Conservation (phyloP, 1,140 invertebrate species). For the Zaprionus camerounensis region DNA sequence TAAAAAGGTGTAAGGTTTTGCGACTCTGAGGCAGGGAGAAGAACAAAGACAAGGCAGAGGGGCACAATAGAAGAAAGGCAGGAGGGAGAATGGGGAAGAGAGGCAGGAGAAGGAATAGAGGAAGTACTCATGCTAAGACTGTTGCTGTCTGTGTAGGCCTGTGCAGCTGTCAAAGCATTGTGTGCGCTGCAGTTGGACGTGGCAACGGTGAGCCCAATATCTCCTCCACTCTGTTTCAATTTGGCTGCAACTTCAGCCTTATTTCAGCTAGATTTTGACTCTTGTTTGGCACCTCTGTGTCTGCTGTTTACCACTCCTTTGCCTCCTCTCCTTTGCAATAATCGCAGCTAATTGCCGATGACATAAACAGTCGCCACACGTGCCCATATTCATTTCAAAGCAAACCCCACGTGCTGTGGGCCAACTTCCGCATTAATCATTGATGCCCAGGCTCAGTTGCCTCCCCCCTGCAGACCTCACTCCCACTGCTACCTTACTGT, state of each 20-base stretch:
- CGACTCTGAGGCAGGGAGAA: not conserved
- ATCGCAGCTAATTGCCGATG: conserved; percentile 63
- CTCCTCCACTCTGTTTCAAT: not conserved
- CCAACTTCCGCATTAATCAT: conserved; percentile 77
- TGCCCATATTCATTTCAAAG: conserved; percentile 67
- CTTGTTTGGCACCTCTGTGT: not conserved
- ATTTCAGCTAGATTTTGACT: not conserved
- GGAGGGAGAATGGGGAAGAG: not conserved
- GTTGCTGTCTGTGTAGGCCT: not conserved
- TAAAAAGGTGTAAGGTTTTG: conserved; percentile 32
- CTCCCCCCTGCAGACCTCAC: not conserved
- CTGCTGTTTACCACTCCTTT: not conserved
- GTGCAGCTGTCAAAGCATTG: not conserved
- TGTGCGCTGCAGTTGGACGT: not conserved
- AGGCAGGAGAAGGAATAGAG: not conserved
- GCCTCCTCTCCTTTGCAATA: conserved; percentile 10
- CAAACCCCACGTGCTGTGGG: conserved; percentile 48
- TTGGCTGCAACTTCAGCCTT: not conserved
- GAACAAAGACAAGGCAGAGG: conserved; percentile 8
- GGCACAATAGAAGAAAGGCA: not conserved
- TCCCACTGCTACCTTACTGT: conserved; percentile 31
- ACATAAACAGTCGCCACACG: conserved; percentile 67
- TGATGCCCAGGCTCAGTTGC: conserved; percentile 43
- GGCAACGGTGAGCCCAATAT: not conserved
- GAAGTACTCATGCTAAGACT: not conserved